Conservation (phyloP, 2,888 invertebrate genomes). For the Megalurothrips usitatus region DNA sequence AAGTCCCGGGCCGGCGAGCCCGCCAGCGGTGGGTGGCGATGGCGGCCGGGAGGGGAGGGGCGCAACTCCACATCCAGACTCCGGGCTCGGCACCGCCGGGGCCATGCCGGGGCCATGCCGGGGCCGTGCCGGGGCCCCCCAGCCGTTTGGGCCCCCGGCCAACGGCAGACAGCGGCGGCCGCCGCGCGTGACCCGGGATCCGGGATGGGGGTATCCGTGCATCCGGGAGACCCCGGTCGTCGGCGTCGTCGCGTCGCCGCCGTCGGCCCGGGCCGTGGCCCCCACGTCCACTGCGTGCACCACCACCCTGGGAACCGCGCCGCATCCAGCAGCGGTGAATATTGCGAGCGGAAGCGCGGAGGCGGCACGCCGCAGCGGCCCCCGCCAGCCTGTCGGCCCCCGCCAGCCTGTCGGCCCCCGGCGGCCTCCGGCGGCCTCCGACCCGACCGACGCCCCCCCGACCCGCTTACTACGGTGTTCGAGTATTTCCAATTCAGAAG, state of each 20-base stretch:
- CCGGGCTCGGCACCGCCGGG: no score
- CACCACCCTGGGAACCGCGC: neutral
- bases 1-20: neutral
- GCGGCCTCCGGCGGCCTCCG: no score
- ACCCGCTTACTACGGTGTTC: no score
- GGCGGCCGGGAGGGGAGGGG: neutral
- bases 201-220: neutral
- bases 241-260: neutral
- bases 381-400: no score
- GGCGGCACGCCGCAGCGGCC: no score
- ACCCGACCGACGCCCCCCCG: no score
- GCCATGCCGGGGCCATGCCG: no score
- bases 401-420: no score
- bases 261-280: neutral
- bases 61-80: neutral
- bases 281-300: neutral
- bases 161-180: neutral
- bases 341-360: no score
- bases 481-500: no score
- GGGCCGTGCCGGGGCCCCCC: no score
- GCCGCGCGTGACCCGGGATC: neutral
- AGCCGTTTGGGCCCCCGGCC: slow-evolving; percentile 2
- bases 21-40: neutral
- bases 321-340: no score
- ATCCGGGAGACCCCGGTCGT: neutral